Base-by-base conservation (phyloP, 2,888 invertebrate genomes). In the Lamellibrachia satsuma region DNA sequence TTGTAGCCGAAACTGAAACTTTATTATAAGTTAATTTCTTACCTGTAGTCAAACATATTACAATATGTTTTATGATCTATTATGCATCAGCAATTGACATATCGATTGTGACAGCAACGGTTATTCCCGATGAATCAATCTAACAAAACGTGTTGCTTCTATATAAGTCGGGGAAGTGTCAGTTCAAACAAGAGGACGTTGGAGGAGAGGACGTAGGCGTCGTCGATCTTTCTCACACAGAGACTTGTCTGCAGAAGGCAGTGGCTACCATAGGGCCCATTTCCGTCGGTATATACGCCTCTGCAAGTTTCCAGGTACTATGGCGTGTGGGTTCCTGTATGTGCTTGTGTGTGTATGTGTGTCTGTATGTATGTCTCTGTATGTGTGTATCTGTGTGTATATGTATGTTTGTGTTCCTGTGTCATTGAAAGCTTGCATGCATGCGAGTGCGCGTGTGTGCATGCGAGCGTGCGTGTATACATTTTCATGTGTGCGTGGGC, bases 321-420 rank as follows among this genome's bases (percentile, higher is more conserved):
- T 55, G 55, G 91, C n/a, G 51, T 90, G 90, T 90, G 90, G 7
- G 90, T 90, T 7, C 11, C 8, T 90, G 90, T 90, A 15, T 90
- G 51, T 90, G 90, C 11, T 3, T 90, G 90, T 3, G 51, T 90
- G 90, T 90, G 90, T 90, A 1, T 90, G 51, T 90, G 90, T 3
- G 90, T 90, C 8, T 90, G 51, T 90, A 15, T 90, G 90, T 90
- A 15, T 90, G 51, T 90, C 8, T 90, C 8, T 90, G 90, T 90
- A 11, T 90, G 90, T 90, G 90, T 90, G 90, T 90, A 11, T 90
- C 8, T 90, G 39, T 90, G 27, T 90, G 51, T 27, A 9, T 39
- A 9, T 39, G 90, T 11, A 51, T 39, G 15, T 75, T 2, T 15
- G 60, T 75, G 2, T 75, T 4, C 22, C 22, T 39, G 39, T 39